Conservation (phyloP, 1,140 invertebrate species). For the Nasonia longicornis region DNA sequence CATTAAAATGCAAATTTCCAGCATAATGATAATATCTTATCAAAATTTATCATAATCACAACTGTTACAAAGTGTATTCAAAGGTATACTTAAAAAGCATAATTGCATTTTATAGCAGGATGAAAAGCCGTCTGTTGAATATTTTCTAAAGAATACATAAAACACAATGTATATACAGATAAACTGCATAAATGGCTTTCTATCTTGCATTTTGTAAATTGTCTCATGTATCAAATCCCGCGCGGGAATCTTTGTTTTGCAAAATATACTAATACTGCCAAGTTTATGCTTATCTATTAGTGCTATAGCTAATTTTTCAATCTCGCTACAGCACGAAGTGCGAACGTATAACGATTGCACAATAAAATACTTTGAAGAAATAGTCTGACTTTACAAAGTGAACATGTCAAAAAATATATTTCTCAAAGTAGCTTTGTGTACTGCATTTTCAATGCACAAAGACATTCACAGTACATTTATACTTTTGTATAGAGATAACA, state of each 20-base stretch:
- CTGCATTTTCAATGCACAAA: background rate
- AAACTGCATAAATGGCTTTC: background rate
- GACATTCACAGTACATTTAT: background rate
- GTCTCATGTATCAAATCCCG: background rate
- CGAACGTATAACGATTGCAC: background rate
- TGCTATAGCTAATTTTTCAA: background rate
- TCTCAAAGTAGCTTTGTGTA: background rate
- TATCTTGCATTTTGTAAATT: background rate
- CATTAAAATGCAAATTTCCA: too few species aligned
- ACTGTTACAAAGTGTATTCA: background rate
- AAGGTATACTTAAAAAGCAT: background rate
- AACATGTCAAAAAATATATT: background rate
- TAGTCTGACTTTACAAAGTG: background rate
- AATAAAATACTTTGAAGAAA: background rate
- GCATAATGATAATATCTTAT: too few species aligned
- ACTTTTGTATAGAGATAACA: background rate
- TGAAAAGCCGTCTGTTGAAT: background rate
- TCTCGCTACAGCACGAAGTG: background rate
- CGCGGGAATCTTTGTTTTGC: background rate
- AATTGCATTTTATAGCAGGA: background rate
- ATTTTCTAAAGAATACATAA: background rate
- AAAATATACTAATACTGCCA: conserved; percentile 4
- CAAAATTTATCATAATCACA: background rate
- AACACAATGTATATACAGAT: background rate
- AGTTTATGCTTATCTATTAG: background rate